Percentiles rank a stretch among this genome's conserved stretches.
Evolutionary conservation across 2,797 vertebrate species (phyloP).

Genomic region (Myotis findleyi): DNA sequence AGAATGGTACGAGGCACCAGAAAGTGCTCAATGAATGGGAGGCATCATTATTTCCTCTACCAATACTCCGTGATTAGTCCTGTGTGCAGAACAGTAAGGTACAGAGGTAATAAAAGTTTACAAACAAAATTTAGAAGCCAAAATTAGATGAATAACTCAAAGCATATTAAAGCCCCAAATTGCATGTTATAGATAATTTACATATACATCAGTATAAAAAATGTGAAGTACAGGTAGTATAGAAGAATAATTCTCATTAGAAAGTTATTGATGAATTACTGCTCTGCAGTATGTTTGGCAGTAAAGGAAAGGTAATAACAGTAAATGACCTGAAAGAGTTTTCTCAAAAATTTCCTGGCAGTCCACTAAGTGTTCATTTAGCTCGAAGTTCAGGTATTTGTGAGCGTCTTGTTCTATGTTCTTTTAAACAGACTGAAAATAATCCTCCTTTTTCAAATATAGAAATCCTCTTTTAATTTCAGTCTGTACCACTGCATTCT

Average conservation of each 20-base stretch:
- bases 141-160: neutral
- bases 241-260: neutral
- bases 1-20: neutral
- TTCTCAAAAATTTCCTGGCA: neutral
- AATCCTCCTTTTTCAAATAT: neutral
- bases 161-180: neutral
- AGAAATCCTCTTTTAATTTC: constrained; percentile 15
- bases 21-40: neutral
- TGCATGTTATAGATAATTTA: constrained; percentile 12
- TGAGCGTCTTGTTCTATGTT: neutral
- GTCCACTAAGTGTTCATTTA: neutral
- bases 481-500: too few relatives aligned
- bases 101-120: neutral
- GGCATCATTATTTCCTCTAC: neutral
- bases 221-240: neutral
- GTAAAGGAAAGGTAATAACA: neutral
- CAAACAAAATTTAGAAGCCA: constrained; percentile 12
- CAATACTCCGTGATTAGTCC: neutral
- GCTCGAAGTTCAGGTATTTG: neutral
- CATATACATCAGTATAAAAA: neutral
- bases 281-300: neutral
- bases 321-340: neutral
- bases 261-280: constrained; percentile 19
- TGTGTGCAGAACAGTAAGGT: neutral
- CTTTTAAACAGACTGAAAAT: constrained; percentile 25